Base-by-base conservation (phyloP, 2,888 invertebrate genomes). In the Hecatera dysodea region DNA sequence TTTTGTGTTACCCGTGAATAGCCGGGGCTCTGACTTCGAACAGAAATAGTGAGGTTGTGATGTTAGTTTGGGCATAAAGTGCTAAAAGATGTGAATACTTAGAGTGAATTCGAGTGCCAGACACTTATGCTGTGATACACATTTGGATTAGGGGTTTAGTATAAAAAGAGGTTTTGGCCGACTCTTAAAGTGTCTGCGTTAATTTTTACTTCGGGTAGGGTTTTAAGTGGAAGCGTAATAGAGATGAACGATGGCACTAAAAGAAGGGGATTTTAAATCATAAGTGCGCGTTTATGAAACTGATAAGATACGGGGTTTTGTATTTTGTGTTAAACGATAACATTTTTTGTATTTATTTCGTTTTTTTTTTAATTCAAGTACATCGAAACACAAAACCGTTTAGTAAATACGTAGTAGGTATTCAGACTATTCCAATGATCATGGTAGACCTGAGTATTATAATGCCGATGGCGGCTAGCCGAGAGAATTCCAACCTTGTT, bases 41-140 rank as follows among this genome's bases (percentile, higher is more conserved):
- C 12, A 42, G 17, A 64, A 70, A 52, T 44, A 24, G 29, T 44
- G 22, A 59, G 59, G 36, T 52, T 50, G 36, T 39, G 46, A 42
- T 63, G 33, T 53, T 29, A 48, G 33, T 62, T 60, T n/a, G 12
- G 48, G n/a, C 8, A 17, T 46, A 29, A 64, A 77, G 5, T 76
- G 55, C 48, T 27, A 15, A 77, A 71, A 27, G 36, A 60, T 60
- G 39, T 53, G 53, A 36, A 61, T 60, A 50, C 52, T 76, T 22
- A 9, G 27, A 59, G 36, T 48, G 15, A 42, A 48, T 53, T 46
- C 42, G 52, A 56, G 56, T 48, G 44, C 22, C n/a, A 24, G 24
- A 3, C 61, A 57, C 48, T 57, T 52, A 27, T 50, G 33, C 22
- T 33, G 52, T 22, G 33, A 74, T 75, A 52, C 44, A 74, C 56